Evolutionary conservation across 2,888 invertebrate genomes (phyloP).

Genomic region (Protonemura montana): DNA sequence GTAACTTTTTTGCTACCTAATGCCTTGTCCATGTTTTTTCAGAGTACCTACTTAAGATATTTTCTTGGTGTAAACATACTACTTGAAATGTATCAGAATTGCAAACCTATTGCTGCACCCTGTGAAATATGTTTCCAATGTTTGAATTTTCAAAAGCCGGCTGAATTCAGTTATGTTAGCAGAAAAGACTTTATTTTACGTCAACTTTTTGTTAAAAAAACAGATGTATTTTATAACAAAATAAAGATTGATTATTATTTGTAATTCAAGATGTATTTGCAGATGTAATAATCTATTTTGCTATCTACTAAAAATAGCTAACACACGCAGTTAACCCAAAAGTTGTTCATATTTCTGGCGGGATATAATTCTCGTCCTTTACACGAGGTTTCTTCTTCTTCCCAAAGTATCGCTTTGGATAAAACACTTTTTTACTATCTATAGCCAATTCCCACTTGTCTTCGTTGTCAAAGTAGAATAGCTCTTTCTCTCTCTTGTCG

Average conservation of each 20-base stretch:
- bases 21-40: no score
- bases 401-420: slow-evolving; percentile 60
- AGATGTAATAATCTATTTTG: no score
- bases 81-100: no score
- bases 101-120: no score
- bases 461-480: slow-evolving; percentile 80
- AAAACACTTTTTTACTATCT: slow-evolving; percentile 64
- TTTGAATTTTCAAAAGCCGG: no score
- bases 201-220: neutral
- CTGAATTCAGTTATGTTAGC: no score
- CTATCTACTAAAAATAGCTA: neutral
- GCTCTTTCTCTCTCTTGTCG: slow-evolving; percentile 66
- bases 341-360: slow-evolving; percentile 67
- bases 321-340: neutral
- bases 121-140: no score
- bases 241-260: neutral
- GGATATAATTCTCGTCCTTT: slow-evolving; percentile 72
- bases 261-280: no score
- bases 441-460: slow-evolving; percentile 77
- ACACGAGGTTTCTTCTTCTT: slow-evolving; percentile 62
- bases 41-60: no score
- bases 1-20: no score
- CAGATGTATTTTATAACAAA: neutral
- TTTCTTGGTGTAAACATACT: no score
- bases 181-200: no score